These are phyloP conservation scores for Danio aesculapii DNA, from an alignment of 2,797 vertebrate species.

Conservation along the genomic window DNA sequence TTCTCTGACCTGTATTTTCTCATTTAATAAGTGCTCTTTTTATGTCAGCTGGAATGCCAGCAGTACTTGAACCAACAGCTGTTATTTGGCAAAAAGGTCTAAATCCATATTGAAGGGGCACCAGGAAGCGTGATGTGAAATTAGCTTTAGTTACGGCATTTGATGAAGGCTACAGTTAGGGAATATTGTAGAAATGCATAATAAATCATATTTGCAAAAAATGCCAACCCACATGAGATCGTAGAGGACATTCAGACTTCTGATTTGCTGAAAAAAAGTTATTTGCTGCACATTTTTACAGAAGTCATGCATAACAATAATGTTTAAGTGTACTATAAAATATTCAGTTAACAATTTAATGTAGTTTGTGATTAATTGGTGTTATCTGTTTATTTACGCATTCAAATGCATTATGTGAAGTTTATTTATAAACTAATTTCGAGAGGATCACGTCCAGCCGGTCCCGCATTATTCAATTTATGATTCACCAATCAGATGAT, in stretches of 20 bases:
- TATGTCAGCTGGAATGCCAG: constrained; percentile 1
- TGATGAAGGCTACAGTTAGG: not conserved
- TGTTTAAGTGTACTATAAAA: too few species aligned
- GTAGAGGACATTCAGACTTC: not conserved
- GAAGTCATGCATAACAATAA: too few species aligned
- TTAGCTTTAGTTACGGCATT: not conserved
- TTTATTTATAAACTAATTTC: too few species aligned
- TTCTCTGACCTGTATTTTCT: not conserved
- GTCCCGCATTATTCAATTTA: too few species aligned
- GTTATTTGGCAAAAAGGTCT: not conserved
- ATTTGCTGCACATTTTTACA: not conserved
- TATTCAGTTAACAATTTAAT: too few species aligned
- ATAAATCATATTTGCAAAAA: not conserved
- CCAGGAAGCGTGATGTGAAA: not conserved
- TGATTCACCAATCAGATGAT: too few species aligned
- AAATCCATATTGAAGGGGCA: not conserved
- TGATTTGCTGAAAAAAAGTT: not conserved
- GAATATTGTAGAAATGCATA: not conserved
- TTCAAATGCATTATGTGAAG: too few species aligned
- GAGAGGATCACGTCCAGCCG: too few species aligned
- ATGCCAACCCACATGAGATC: not conserved
- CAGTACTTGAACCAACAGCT: constrained; percentile 11
- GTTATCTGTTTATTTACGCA: too few species aligned
- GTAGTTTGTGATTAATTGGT: too few species aligned
- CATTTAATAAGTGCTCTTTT: not conserved